Evolutionary conservation across 1,140 invertebrate genomes (phyloP).

Genomic region (Mizuhopecten yessoensis): DNA sequence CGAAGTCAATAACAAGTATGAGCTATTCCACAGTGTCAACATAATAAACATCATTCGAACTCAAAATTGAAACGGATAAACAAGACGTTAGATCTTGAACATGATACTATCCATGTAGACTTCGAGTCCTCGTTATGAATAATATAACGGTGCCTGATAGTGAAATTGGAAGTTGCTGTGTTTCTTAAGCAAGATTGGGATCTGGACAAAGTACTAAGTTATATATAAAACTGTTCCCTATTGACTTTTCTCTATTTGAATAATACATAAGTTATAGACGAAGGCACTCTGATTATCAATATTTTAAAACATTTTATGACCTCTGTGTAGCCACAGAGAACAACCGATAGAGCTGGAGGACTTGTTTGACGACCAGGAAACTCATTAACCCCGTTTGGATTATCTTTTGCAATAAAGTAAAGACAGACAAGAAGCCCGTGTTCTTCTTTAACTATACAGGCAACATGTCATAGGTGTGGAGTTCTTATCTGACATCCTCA

Average conservation of each 20-base stretch:
- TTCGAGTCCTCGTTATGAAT: no score
- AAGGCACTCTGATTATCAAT: neutral
- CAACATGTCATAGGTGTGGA: neutral
- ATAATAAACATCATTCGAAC: no score
- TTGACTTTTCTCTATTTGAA: neutral
- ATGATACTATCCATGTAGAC: no score
- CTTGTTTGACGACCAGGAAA: neutral
- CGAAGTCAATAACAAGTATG: no score
- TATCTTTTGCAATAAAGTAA: neutral
- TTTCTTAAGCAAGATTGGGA: no score
- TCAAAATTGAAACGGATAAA: no score
- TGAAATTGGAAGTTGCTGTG: no score
- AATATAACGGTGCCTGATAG: no score
- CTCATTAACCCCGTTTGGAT: neutral
- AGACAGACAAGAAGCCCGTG: neutral
- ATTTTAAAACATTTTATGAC: neutral
- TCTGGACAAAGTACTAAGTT: no score
- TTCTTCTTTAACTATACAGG: neutral
- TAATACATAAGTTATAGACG: neutral
- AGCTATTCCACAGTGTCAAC: no score
- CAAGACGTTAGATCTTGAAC: no score
- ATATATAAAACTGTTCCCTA: neutral
- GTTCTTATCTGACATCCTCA: neutral
- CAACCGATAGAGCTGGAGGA: neutral
- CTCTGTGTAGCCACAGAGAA: neutral